A percentile compares a stretch with the other conserved stretches of the same genome.
Conservation (phyloP, 2,888 invertebrate species). For the Metellina segmentata region DNA sequence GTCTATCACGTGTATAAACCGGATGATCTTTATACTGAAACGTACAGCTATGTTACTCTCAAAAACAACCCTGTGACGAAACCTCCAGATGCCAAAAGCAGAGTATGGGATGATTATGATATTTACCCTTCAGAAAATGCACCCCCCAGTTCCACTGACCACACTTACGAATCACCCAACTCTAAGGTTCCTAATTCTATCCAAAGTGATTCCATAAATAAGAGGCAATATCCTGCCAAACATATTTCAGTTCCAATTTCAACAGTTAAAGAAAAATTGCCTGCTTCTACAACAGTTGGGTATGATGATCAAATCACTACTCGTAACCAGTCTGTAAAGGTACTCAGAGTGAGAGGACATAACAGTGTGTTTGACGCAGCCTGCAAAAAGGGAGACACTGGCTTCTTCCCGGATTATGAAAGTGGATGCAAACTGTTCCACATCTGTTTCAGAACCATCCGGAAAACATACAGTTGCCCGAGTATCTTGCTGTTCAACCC, state of each 20-base stretch:
- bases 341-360: not conserved
- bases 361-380: conserved; percentile 53
- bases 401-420: conserved; percentile 77
- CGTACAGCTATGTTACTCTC: conserved; percentile 27
- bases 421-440: conserved; percentile 77
- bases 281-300: not conserved
- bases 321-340: not conserved
- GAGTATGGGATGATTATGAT: conserved; percentile 51
- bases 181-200: conserved; percentile 57
- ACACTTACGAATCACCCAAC: conserved; percentile 16
- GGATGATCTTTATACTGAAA: conserved; percentile 67
- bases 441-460: conserved; percentile 75
- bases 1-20: conserved; percentile 61
- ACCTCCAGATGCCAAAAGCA: not conserved
- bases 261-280: not conserved
- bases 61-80: not conserved
- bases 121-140: conserved; percentile 13
- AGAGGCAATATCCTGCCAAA: conserved; percentile 36
- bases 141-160: conserved; percentile 35
- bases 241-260: conserved; percentile 13
- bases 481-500: conserved; percentile 77
- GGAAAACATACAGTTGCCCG: conserved; percentile 77
- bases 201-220: conserved; percentile 33
- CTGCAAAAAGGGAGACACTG: conserved; percentile 74
- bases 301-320: not conserved